These are phyloP conservation scores for Drosophila teissieri DNA, from an alignment of 1,140 invertebrate genomes.

Conservation along the genomic window DNA sequence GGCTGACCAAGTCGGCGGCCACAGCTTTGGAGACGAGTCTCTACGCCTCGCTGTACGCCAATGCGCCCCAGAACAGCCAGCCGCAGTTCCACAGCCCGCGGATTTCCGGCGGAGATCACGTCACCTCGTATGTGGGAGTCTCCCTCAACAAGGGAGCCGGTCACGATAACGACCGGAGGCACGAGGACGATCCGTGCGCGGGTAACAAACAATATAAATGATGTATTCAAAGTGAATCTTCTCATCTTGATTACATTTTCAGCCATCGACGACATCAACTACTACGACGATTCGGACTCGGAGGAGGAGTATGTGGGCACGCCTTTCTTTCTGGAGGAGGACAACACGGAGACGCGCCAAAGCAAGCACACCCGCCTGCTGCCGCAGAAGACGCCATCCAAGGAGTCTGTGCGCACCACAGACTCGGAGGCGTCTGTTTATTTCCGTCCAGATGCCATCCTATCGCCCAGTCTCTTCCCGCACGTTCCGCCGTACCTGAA, in stretches of 20 bases:
- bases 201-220: slow-evolving; percentile 23
- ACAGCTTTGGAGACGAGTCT: slow-evolving; percentile 76
- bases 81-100: slow-evolving; percentile 29
- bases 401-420: slow-evolving; percentile 55
- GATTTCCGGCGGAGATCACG: slow-evolving; percentile 48
- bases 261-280: slow-evolving; percentile 79
- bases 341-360: slow-evolving; percentile 64
- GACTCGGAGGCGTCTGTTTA: slow-evolving; percentile 67
- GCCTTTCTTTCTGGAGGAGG: slow-evolving; percentile 71
- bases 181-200: slow-evolving; percentile 76
- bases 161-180: slow-evolving; percentile 38
- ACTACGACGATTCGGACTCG: slow-evolving; percentile 77
- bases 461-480: slow-evolving; percentile 91
- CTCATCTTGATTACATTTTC: neutral
- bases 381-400: slow-evolving; percentile 46
- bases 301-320: slow-evolving; percentile 76
- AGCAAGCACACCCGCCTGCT: slow-evolving; percentile 68
- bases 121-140: slow-evolving; percentile 61
- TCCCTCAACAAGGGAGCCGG: slow-evolving; percentile 58
- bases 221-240: neutral
- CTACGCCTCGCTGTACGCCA: slow-evolving; percentile 72
- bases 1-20: slow-evolving; percentile 77
- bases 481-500: slow-evolving; percentile 95
- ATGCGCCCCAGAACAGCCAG: slow-evolving; percentile 29
- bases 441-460: slow-evolving; percentile 84